Percentiles rank a stretch among this genome's conserved stretches.
These are phyloP conservation scores for Paracentrotus lividus DNA, from an alignment of 53 echinoderm and acorn worm species.

Conservation along the genomic window DNA sequence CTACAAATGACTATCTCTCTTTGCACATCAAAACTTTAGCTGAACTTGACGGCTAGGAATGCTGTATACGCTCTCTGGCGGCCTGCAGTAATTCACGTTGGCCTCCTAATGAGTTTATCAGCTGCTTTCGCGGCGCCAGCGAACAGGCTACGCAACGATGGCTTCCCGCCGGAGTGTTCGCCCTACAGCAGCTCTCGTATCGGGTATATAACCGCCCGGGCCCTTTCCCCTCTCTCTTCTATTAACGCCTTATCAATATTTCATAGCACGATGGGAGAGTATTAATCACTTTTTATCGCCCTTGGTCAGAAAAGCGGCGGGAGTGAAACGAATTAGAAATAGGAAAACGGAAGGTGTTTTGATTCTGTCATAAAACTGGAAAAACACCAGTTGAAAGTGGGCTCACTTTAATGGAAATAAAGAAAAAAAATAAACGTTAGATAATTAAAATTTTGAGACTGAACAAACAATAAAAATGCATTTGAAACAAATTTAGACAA, in stretches of 20 bases:
- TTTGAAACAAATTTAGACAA: neutral
- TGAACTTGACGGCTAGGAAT: conserved; percentile 58
- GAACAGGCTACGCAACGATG: conserved; percentile 38
- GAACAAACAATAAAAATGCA: neutral
- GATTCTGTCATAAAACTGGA: neutral
- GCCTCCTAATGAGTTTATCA: conserved; percentile 54
- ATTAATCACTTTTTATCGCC: conserved; percentile 67
- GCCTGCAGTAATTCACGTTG: conserved; percentile 39
- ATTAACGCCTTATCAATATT: conserved; percentile 47
- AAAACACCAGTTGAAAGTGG: conserved; percentile 49
- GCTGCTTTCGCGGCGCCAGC: conserved; percentile 29
- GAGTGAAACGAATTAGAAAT: neutral
- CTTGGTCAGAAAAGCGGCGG: conserved; percentile 45
- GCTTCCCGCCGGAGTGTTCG: conserved; percentile 42
- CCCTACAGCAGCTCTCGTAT: conserved; percentile 2
- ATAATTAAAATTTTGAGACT: neutral
- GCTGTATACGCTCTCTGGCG: conserved; percentile 4
- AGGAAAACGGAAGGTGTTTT: conserved; percentile 36
- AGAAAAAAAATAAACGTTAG: neutral
- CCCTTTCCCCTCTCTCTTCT: conserved; percentile 17
- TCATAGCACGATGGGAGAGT: conserved; percentile 48
- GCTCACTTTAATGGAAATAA: neutral
- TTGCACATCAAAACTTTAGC: conserved; percentile 34
- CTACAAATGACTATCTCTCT: conserved; percentile 27
- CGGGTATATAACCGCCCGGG: neutral